Percentiles rank a stretch among this genome's conserved stretches.
phyloP scores from a whole-genome alignment of 2,113 vertebrate species.

The Megalops atlanticus region DNA sequence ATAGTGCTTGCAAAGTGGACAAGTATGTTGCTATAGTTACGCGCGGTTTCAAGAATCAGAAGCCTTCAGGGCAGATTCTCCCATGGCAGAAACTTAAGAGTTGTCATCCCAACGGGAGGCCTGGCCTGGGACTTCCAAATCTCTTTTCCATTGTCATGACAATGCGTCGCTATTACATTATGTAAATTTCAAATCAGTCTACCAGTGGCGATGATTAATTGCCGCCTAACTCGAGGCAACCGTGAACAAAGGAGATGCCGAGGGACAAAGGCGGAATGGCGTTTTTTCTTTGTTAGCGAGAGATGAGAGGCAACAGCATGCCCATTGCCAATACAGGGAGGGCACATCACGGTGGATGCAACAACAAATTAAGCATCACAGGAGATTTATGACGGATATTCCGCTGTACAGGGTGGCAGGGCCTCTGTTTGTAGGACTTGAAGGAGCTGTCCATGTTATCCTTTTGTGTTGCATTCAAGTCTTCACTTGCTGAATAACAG shows the following conservation, averaged over 20 bases:
- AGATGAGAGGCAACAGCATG: conserved; percentile 20
- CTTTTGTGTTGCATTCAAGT: no score
- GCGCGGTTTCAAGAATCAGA: background rate
- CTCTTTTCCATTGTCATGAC: conserved; percentile 15
- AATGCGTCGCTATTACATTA: conserved; percentile 34
- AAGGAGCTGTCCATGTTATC: background rate
- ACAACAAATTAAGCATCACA: background rate
- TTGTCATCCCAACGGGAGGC: conserved; percentile 12
- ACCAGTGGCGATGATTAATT: conserved; percentile 39
- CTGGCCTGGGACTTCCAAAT: conserved; percentile 6
- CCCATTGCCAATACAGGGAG: conserved; percentile 6
- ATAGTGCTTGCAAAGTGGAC: background rate
- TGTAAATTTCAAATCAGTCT: conserved; percentile 40
- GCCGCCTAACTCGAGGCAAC: conserved; percentile 21
- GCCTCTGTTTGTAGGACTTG: no score
- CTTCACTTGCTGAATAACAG: no score
- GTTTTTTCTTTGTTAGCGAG: conserved; percentile 27
- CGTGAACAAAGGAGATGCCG: conserved; percentile 29
- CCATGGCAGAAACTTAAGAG: conserved; percentile 25
- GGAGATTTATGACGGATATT: background rate
- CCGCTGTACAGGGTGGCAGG: no score
- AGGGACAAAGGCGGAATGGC: background rate
- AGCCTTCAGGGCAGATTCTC: conserved; percentile 22
- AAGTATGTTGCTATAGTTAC: conserved; percentile 33
- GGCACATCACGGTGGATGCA: background rate